Base-by-base conservation (phyloP, 37 sponge, comb jelly and placozoan genomes). In the Halisarca cf. caerulea region DNA sequence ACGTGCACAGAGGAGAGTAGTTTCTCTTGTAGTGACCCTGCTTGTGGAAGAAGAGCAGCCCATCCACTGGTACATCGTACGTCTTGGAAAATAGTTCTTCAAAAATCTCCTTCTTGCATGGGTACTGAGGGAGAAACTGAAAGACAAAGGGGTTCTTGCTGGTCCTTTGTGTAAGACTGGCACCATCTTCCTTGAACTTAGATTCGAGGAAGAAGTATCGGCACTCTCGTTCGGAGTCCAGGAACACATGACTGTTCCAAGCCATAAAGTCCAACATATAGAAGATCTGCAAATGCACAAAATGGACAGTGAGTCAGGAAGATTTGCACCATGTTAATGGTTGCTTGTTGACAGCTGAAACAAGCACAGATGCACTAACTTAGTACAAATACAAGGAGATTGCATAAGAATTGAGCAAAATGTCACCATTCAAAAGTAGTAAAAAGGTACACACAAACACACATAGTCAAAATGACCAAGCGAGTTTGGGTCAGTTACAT, bases 11-110 rank as follows among this genome's bases (percentile, higher is more conserved):
- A 0, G 99, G 96, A 23, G 90, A 78, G 3, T 40, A 37, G 14
- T 78, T 0, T 20, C 74, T 80, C 5, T 42, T 74, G 61, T 98
- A 98, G 88, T 90, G 95, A 28, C 86, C 88, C 42, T 88, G 51
- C 83, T 90, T 93, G 82, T 98, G 99, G 64, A 93, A 83, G 85
- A 98, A 98, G 25, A 98, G 79, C n/a, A 98, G 55, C 0, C 99
- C 99, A 80, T 98, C 99, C 82, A 96, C 90, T 6, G 85, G 28
- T 3, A 84, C 27, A n/a, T 85, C 84, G 64, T 60, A 73, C 2
- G 64, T 14, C 25, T 70, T 27, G 33, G 82, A 62, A 43, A 96
- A 34, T 0, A 93, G 41, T 5, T 57, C 59, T 30, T 37, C 15
- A 23, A 97, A 45, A 20, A 53, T 32, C 23, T 93, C 92, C 59